Evolutionary conservation across 2,113 vertebrate species (phyloP), one percentile per base, ranked within the genome.

Genomic region (Dryoscopus gambensis): DNA sequence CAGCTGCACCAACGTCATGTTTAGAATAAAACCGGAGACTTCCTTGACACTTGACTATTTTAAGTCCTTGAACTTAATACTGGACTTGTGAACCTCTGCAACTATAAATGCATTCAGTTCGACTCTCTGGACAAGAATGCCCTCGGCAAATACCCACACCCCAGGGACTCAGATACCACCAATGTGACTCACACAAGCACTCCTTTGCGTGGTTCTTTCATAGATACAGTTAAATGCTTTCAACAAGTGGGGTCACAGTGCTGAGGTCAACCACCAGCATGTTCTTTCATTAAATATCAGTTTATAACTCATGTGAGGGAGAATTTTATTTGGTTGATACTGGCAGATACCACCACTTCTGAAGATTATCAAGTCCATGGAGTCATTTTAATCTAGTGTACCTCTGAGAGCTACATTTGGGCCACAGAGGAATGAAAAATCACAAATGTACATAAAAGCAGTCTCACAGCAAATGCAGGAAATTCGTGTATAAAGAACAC

Each of bases 61-160:
- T 57, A 83, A 68, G 28, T 57, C 42, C 35, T 59, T 71, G 16
- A 71, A 46, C 37, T 80, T 39, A 70, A 57, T 11, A 69, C 4
- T 68, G 71, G 40, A 57, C 63, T 67, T 65, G 42, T 25, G 39
- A 81, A 70, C 69, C 67, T 84, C 67, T 74, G 35, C 68, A 84
- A 24, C 64, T 86, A 60, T 52, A 93, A 96, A 88, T 49, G 30
- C 68, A 49, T 92, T 62, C 62, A 62, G 67, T 88, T 73, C 90
- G 88, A 88, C 79, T 92, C 53, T 59, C 59, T 78, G 68, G 33
- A 77, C 44, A 81, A 92, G 76, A 95, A 93, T 84, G 71, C 17
- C 71, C 70, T 92, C 8, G 4, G 64, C 89, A 97, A 95, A 97
- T 53, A 93, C 55, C 59, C 64, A 92, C 46, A 4, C 90, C 94